Evolutionary conservation across 2,888 invertebrate genomes (phyloP).

Genomic region (Thymelicus sylvestris): DNA sequence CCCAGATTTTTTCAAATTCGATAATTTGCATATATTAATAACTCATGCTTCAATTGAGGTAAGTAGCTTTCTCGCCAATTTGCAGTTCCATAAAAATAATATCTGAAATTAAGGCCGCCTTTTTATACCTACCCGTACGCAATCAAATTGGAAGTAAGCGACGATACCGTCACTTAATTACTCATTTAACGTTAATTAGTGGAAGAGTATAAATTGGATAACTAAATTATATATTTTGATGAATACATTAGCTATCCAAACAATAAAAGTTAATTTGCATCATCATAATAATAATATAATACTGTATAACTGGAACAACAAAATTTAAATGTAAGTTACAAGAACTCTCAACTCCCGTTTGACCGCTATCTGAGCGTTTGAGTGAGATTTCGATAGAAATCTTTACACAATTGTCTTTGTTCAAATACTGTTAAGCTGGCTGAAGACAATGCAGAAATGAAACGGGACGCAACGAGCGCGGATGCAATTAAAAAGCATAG

Average conservation of each 20-base stretch:
- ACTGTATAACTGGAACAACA: not conserved
- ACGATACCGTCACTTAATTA: not conserved
- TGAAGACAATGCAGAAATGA: slow-evolving; percentile 40
- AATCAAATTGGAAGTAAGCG: not conserved
- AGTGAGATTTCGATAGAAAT: slow-evolving; percentile 32
- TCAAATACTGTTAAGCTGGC: slow-evolving; percentile 30
- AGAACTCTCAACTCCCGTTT: slow-evolving; percentile 5
- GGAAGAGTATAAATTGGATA: no score
- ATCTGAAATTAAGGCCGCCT: slow-evolving; percentile 16
- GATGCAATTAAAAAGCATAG: slow-evolving; percentile 39
- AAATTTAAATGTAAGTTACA: slow-evolving; percentile 19
- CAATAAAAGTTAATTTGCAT: no score
- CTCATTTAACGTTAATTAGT: no score
- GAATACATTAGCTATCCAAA: no score
- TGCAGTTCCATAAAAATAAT: slow-evolving; percentile 45
- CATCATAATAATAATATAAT: not conserved
- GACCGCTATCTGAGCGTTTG: slow-evolving; percentile 15
- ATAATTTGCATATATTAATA: slow-evolving; percentile 56
- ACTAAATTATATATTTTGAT: no score
- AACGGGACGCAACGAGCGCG: slow-evolving; percentile 50
- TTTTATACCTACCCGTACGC: not conserved
- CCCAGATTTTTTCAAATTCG: not conserved
- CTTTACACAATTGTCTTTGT: slow-evolving; percentile 37
- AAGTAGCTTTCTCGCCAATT: slow-evolving; percentile 58
- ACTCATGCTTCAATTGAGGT: slow-evolving; percentile 61